phyloP scores from a whole-genome alignment of 2,888 invertebrate species.

The Mystacides longicornis region DNA sequence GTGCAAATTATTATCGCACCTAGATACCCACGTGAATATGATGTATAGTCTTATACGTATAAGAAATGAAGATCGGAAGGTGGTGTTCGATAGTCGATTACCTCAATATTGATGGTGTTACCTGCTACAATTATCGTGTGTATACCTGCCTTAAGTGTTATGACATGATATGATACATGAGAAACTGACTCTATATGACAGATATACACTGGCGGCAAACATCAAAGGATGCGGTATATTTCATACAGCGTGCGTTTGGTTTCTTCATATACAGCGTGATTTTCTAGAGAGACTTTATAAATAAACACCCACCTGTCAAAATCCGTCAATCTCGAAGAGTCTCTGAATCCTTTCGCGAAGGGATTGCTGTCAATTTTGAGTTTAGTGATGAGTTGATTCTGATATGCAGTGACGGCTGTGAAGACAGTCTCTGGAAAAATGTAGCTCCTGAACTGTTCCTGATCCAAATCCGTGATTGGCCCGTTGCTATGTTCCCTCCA shows the following conservation, averaged over 20 bases:
- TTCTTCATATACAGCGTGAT: background rate
- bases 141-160: no score
- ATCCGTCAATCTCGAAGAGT: conserved; percentile 88
- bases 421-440: conserved; percentile 97
- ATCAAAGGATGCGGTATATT: background rate
- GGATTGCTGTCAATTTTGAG: conserved; percentile 98
- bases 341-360: conserved; percentile 95
- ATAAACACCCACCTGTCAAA: conserved; percentile 67
- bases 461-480: conserved; percentile 78
- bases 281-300: background rate
- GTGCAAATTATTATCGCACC: no score
- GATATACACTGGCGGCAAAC: conserved; percentile 7
- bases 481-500: conserved; percentile 51
- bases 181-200: conserved; percentile 2
- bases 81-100: conserved; percentile 5
- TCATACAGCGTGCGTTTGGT: background rate
- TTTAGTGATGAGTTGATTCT: conserved; percentile 98
- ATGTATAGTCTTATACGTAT: no score
- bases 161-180: background rate
- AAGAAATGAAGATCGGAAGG: background rate
- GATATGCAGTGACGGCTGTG: conserved; percentile 98
- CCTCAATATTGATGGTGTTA: conserved; percentile 5
- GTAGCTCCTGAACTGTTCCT: conserved; percentile 90
- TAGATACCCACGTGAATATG: no score
- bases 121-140: background rate